Evolutionary conservation across 2,113 vertebrate genomes (phyloP).

Genomic region (Ciconia boyciana): DNA sequence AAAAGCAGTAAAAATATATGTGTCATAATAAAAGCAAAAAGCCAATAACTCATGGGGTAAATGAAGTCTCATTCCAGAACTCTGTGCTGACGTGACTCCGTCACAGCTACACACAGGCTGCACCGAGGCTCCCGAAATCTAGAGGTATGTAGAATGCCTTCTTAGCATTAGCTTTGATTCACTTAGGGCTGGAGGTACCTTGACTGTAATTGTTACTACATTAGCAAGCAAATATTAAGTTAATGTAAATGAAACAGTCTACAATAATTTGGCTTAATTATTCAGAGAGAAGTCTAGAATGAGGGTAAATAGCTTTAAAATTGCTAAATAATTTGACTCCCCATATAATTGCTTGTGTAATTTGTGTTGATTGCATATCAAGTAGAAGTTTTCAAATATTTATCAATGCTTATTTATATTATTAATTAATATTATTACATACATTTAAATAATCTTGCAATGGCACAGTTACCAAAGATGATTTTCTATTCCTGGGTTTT

Average conservation of each 20-base stretch:
- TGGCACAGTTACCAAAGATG: background rate
- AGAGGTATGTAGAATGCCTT: background rate
- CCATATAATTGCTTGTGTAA: constrained; percentile 69
- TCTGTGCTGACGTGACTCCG: background rate
- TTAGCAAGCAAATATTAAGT: constrained; percentile 24
- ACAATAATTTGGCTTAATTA: constrained; percentile 65
- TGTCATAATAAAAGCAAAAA: background rate
- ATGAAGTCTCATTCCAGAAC: background rate
- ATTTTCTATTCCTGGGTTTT: background rate
- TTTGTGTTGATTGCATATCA: constrained; percentile 73
- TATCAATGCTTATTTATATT: constrained; percentile 58
- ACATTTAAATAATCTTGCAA: constrained; percentile 37
- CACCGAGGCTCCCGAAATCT: background rate
- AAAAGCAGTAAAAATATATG: background rate
- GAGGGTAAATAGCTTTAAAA: constrained; percentile 64
- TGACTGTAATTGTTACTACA: background rate
- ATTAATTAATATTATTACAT: constrained; percentile 56
- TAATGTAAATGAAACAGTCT: constrained; percentile 41
- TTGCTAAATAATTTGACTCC: constrained; percentile 66
- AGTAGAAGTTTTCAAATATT: constrained; percentile 67
- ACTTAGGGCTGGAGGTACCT: background rate
- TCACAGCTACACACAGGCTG: background rate
- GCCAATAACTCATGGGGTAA: background rate
- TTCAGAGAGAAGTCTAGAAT: constrained; percentile 40
- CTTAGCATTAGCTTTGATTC: background rate